Base-by-base conservation (phyloP, 2,888 invertebrate genomes). In the Priocnemis perturbator region DNA sequence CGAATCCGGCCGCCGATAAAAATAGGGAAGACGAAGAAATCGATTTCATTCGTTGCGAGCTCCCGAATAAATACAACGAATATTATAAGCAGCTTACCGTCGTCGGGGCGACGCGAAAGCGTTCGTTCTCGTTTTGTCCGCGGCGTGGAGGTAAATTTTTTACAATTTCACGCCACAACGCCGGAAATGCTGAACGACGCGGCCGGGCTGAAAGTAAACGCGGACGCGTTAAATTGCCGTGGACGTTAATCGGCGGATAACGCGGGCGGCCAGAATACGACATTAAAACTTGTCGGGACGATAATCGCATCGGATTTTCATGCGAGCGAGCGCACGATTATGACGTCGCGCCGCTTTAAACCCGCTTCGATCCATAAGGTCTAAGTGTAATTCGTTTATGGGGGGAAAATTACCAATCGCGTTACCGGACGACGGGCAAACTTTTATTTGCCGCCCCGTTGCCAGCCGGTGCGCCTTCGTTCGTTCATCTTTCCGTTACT, bases 221-320 rank as follows among this genome's bases (percentile, higher is more conserved):
- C 4, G 4, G 37, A 37, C 37, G 37, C 67, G 63, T 67, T 73
- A 79, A 77, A 82, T 80, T 76, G 67, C 67, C 64, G 37, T 53
- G 71, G 71, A 79, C 78, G 65, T 81, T 79, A 78, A 78, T 81
- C 77, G 73, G 52, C 66, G 73, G 63, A 69, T 77, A 77, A 80
- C 77, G 77, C 74, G 77, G 64, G 63, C 64, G 71, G 69, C 63
- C 64, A 60, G 71, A 74, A 81, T 80, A 80, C 77, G 73, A 77
- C 65, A 71, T 81, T 81, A 79, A 82, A 81, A 80, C 76, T 78
- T 69, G 66, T 64, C 69, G 72, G 59, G 71, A 74, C 75, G 72
- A 71, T 81, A 79, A 81, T 81, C 76, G 76, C 72, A 76, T 78
- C 64, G 74, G 78, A 81, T 79, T 80, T 76, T 75, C 76, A 71